Evolutionary conservation across 2,888 invertebrate species (phyloP).

Genomic region (Capitulum mitella): DNA sequence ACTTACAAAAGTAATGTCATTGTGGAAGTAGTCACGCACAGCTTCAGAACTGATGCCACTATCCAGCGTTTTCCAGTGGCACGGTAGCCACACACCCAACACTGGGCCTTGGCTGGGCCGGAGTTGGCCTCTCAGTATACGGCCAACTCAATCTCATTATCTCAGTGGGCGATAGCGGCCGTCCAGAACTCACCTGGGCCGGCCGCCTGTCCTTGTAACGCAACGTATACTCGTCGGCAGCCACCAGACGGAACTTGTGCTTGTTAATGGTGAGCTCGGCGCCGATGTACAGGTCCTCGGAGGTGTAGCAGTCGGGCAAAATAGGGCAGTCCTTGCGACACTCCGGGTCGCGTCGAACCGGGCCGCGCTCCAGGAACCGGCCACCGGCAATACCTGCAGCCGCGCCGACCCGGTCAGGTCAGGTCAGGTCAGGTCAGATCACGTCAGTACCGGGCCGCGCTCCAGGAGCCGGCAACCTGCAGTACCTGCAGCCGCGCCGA

Average conservation of each 20-base stretch:
- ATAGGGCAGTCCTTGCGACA: constrained; percentile 61
- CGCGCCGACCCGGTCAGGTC: background rate
- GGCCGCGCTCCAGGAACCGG: constrained; percentile 49
- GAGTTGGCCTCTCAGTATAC: too few relatives aligned
- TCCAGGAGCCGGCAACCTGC: constrained; percentile 50
- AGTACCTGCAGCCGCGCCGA: background rate
- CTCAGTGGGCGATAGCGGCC: too few relatives aligned
- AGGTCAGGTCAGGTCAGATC: too few relatives aligned
- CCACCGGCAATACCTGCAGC: constrained; percentile 44
- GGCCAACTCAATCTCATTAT: too few relatives aligned
- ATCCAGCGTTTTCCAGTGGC: too few relatives aligned
- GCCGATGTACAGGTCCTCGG: constrained; percentile 77
- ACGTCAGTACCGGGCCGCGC: constrained; percentile 56
- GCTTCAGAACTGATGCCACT: too few relatives aligned
- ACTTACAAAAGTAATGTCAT: too few relatives aligned
- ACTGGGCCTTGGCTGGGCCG: too few relatives aligned
- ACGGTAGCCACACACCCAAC: too few relatives aligned
- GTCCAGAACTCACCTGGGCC: background rate
- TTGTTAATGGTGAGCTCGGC: constrained; percentile 66
- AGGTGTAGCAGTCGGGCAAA: constrained; percentile 65
- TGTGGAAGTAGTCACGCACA: too few relatives aligned
- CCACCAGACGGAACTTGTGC: constrained; percentile 66
- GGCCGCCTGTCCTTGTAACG: constrained; percentile 64
- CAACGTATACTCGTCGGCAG: constrained; percentile 79
- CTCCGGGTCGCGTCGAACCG: constrained; percentile 61